Evolutionary conservation across 2,113 vertebrate species (phyloP), one percentile per base, ranked within the genome.

Genomic region (Gallinago media): DNA sequence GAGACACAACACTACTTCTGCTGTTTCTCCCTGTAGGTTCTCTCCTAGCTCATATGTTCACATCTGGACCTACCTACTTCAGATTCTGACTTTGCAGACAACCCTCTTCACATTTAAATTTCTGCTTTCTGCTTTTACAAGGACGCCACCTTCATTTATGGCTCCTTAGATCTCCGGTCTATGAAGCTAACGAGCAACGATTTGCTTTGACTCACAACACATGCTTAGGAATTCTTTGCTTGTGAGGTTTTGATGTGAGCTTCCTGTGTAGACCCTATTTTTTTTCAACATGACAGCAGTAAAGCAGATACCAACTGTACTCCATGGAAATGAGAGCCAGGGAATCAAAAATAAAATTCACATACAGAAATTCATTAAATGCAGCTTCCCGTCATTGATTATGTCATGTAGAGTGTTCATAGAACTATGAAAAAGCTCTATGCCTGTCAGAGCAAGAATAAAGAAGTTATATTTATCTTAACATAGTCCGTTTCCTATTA

Each of bases 181-280:
- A 52, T 9, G 15, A 36, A 91, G 4, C 8, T 67, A 67, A 67
- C 6, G 55, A 68, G 25, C 6, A 72, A 14, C 0, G 5, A 58
- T 58, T 36, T 0, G 0, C 32, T 91, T 84, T 70, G 29, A 65
- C 19, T 67, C 14, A 12, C 8, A 85, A 29, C 10, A 47, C 4
- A 15, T 27, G 31, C 16, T 81, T 74, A 21, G 20, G 9, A 73
- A 77, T 74, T 58, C 18, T 56, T 65, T 65, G 14, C 8, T 70
- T 76, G 11, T 11, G 8, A 85, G 77, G 18, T n/a, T 85, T 72
- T 9, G 44, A 20, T 38, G 21, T 19, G 8, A 81, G 4, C 3
- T 66, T 74, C 46, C n/a, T 38, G 4, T 46, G 59, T 22, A 71
- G 27, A 82, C 25, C 1, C 0, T 42, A 46, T 75, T 88, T 84